Evolutionary conservation across 2,888 invertebrate species (phyloP), one percentile per base, ranked within the genome.

Genomic region (Hetaerina titia): DNA sequence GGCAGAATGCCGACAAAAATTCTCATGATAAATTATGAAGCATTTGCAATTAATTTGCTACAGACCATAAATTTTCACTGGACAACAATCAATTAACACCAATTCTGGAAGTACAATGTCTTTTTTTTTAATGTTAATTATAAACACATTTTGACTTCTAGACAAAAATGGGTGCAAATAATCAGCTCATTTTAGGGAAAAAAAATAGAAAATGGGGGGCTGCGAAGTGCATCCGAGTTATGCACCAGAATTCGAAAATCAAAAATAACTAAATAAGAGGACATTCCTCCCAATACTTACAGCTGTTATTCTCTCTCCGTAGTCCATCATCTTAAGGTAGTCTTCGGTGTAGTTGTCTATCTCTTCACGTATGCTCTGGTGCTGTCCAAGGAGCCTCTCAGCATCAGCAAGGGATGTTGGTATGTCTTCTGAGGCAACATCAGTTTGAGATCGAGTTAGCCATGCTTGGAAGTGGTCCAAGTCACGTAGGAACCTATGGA

Each of bases 391-490:
- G 31, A 99, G 97, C 96, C 99, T 99, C 97, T 99, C 99, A 19
- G 99, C 99, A 96, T 99, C 99, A 13, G 99, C 98, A 96, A 99
- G 97, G 95, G 98, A 98, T 22, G 98, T 98, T 25, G 99, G 99
- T 69, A 98, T 99, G 96, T 99, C 99, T 97, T 99, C 99, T 7
- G 99, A 99, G 90, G 99, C 99, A 95, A 99, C 99, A 96, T 99
- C 99, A n/a, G 99, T 99, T 97, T 99, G 99, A 0, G 99, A 99
- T 97, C 99, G 99, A 95, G 99, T 99, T 96, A 99, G 98, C 99
- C 99, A 99, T 0, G 99, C 98, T 97, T 99, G 99, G 99, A 99
- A 99, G 97, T 99, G 99, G 97, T 99, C 99, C 96, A 99, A 98
- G 97, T 99, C 99, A 95, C 99, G 98, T 96, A 99, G 97, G 98